These are phyloP conservation scores for Catocala fraxini DNA, from an alignment of 2,888 invertebrate species.

Conservation along the genomic window DNA sequence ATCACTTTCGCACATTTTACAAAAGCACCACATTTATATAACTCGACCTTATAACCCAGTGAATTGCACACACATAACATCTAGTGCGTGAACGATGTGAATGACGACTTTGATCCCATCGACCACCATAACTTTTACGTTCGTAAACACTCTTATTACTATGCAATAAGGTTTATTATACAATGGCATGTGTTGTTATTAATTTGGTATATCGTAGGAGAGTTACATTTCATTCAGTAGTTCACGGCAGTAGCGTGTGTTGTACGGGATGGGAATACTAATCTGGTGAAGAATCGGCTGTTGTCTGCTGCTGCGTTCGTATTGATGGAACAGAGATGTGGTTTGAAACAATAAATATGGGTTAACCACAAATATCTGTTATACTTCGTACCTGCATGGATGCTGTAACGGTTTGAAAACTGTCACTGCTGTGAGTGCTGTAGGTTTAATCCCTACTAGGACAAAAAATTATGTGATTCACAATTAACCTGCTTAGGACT, in stretches of 20 bases:
- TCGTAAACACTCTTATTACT: conserved; percentile 34
- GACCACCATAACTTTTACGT: conserved; percentile 35
- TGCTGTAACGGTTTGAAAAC: too few relatives aligned
- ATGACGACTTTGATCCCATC: conserved; percentile 67
- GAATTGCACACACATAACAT: conserved; percentile 70
- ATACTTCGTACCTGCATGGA: too few relatives aligned
- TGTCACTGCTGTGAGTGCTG: too few relatives aligned
- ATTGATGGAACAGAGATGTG: conserved; percentile 32
- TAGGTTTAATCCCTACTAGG: too few relatives aligned
- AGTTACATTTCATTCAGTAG: conserved; percentile 64
- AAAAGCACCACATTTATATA: conserved; percentile 66
- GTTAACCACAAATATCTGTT: background rate
- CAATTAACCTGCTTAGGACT: too few relatives aligned
- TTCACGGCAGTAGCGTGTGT: conserved; percentile 59
- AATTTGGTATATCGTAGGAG: conserved; percentile 55
- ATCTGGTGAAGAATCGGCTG: conserved; percentile 30
- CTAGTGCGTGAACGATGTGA: conserved; percentile 78
- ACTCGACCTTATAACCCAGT: conserved; percentile 78
- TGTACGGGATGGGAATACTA: conserved; percentile 57
- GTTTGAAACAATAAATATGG: conserved; percentile 34
- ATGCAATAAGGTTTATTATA: conserved; percentile 46
- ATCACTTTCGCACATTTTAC: conserved; percentile 41
- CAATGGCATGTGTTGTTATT: conserved; percentile 31
- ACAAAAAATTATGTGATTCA: too few relatives aligned
- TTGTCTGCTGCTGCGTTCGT: conserved; percentile 15